Evolutionary conservation across 1,140 invertebrate species (phyloP), one percentile per base, ranked within the genome.

Genomic region (Diabrotica undecimpunctata): DNA sequence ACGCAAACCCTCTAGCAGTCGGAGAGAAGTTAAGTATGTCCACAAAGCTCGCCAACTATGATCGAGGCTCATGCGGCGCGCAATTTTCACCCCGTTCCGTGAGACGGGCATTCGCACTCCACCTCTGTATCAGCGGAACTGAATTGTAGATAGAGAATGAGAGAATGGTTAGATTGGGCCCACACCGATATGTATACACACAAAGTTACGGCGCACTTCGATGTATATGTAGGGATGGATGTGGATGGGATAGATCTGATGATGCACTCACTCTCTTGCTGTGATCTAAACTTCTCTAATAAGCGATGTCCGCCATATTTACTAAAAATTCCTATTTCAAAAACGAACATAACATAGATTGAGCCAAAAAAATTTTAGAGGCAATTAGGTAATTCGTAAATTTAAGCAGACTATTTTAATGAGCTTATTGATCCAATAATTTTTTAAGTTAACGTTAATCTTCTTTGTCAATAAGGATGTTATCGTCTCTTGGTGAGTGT

Each of bases 231-330:
- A 46, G 41, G 41, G 41, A 46, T 4, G 25, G 25, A 25, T 25
- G 25, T 25, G 13, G 54, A 36, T 36, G 54, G 13, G 25, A 10
- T 11, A 14, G 13, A 55, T 10, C 62, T 62, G 63, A 62, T 66
- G 67, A 68, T 72, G 70, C 70, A 70, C 67, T 69, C n/a, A n/a
- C 25, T 25, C 25, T 25, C 4, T 1, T 25, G 25, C 25, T 25
- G 70, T 62, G 67, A 59, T 65, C 67, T 54, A 61, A 71, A 61
- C 41, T 62, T 66, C 51, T 56, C 65, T 71, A 71, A 71, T 71
- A 69, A 66, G 67, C 67, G 67, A 67, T 67, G 67, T 71, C 67
- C 70, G 70, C 70, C 70, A 71, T 71, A 63, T 71, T 71, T 25
- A 71, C 66, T 62, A 62, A 61, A 62, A 63, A 46, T 6, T n/a